Evolutionary conservation across 2,888 invertebrate species (phyloP), one percentile per base, ranked within the genome.

Genomic region (Phyto melanocephala): DNA sequence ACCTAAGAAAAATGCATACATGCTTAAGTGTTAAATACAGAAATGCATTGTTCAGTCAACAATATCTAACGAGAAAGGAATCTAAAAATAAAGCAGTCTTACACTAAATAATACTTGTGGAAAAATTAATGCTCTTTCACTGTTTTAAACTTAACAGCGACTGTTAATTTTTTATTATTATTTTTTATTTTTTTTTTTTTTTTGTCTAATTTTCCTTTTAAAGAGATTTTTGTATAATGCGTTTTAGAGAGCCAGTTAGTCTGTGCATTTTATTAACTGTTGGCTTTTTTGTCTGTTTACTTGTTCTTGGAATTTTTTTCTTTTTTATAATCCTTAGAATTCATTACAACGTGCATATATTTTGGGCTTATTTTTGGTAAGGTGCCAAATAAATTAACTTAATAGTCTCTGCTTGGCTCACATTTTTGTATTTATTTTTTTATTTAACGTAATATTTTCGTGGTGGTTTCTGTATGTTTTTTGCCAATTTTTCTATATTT

Each of bases 351-450:
- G 22, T 70, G 10, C 37, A 13, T 28, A 20, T 45, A 13, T 37
- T 45, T 67, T 37, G 17, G 22, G 22, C 54, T 24, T 45, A 20
- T 22, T 80, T 72, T 80, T 80, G 72, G 74, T 52, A 71, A 67
- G 37, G 7, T 68, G 79, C 79, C 79, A 80, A 74, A 60, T 50
- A 58, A 17, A 20, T 52, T 72, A 60, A 67, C 67, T 80, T 37
- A 35, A 10, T 22, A 42, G 58, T 65, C 28, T 28, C 3, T 28
- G 3, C 28, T 28, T 28, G 28, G 28, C 28, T 28, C 6, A 28
- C 3, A 5, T 28, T 28, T 28, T 28, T 3, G 28, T 28, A 5
- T 28, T 28, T 28, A 28, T 5, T 28, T 28, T 3, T 6, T 5
- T 28, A 5, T 3, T 6, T 5, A 6, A 5, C 6, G 28, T 28